Evolutionary conservation across 2,113 vertebrate species (phyloP), one percentile per base, ranked within the genome.

Genomic region (Rhea pennata): DNA sequence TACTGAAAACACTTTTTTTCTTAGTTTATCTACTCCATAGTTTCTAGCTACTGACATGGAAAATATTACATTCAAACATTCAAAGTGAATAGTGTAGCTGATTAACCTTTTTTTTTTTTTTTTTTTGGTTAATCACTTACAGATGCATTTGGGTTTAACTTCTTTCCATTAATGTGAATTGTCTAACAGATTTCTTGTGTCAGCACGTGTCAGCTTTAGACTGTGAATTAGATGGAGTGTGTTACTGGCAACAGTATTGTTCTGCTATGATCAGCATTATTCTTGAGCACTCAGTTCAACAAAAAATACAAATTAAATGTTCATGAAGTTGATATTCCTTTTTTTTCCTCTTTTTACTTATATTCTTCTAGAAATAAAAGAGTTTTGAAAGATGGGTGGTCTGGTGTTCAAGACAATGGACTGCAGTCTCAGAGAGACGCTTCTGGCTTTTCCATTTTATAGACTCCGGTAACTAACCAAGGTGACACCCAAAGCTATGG

Each of bases 311-410:
- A 48, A 15, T 62, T 31, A 66, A 51, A 29, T 10, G 23, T 54
- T 69, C 17, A 17, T 24, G 20, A 88, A 26, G 20, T n/a, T 2
- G 4, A 2, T 48, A 15, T 54, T 53, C 22, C 6, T 6, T 56
- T 39, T 3, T 15, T n/a, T 39, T 80, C 61, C 78, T 66, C 61
- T 81, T 66, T 78, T 5, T 14, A 36, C 23, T 48, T 33, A 21
- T 1, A 58, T 51, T 26, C 9, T 7, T 71, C 0, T 69, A 70
- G 81, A 73, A 77, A 12, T 6, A 13, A 0, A 3, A 16, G 15
- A 58, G 14, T 58, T 87, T 62, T 58, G 17, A 21, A 48, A 89
- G 44, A 66, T 14, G 6, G 10, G 8, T 26, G 6, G 12, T 33
- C 26, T 79, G 29, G 11, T 17, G 10, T n/a, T 50, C 10, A 65